Evolutionary conservation across 30 jellyfish, hydroid and myxozoan genomes (phyloP).

Genomic region (Calvadosia cruxmelitensis): DNA sequence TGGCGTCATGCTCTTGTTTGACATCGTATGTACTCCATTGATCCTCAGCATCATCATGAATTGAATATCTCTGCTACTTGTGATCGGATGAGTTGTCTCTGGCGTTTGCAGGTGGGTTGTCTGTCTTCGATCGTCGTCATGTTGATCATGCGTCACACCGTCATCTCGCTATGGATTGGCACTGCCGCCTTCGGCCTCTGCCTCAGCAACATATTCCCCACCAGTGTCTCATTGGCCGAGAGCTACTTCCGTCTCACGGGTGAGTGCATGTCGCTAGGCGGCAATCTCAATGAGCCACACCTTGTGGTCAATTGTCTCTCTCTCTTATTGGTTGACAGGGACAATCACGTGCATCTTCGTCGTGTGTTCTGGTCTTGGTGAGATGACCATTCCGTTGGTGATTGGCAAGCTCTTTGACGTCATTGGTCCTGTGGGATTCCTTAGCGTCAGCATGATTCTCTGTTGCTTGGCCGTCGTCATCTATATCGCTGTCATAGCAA

Average conservation of each 20-base stretch:
- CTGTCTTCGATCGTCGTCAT: constrained; percentile 66
- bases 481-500: constrained; percentile 69
- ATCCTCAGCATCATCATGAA: too few relatives aligned
- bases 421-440: constrained; percentile 87
- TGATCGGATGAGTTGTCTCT: neutral
- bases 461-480: constrained; percentile 86
- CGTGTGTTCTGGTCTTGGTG: constrained; percentile 93
- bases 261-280: neutral
- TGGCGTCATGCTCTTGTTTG: constrained; percentile 74
- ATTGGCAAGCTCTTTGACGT: constrained; percentile 90
- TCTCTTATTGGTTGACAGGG: constrained; percentile 19
- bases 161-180: constrained; percentile 87
- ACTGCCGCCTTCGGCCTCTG: constrained; percentile 98
- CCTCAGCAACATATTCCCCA: constrained; percentile 90
- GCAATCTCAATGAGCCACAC: neutral
- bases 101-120: constrained; percentile 55
- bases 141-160: constrained; percentile 59
- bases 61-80: neutral
- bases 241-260: constrained; percentile 92
- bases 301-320: too few relatives aligned
- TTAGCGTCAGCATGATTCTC: constrained; percentile 67
- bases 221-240: constrained; percentile 98
- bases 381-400: constrained; percentile 87
- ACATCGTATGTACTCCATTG: constrained; percentile 34
- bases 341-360: constrained; percentile 94